Conservation (phyloP, 2,888 invertebrate genomes). For the Nomada flava region DNA sequence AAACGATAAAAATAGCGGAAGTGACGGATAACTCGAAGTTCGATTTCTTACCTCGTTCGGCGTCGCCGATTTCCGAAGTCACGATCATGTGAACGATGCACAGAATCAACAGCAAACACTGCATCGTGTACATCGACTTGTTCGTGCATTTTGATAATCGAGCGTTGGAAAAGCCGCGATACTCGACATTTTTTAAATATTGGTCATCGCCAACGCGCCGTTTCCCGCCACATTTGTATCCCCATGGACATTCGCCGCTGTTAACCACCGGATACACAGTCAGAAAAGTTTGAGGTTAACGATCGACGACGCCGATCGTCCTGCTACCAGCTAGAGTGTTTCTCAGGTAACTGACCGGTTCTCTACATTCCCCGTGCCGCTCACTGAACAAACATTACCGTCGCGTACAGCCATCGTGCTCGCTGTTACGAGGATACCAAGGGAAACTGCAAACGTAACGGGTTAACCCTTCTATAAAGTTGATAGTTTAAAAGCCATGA, state of each 20-base stretch:
- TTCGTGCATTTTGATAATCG: conserved; percentile 54
- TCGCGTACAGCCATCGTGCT: conserved; percentile 33
- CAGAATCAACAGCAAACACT: conserved; percentile 52
- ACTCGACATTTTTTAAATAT: conserved; percentile 35
- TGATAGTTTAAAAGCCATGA: conserved; percentile 19
- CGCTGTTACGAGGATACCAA: conserved; percentile 31
- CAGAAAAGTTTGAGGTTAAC: conserved; percentile 43
- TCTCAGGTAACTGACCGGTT: conserved; percentile 64
- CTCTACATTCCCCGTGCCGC: conserved; percentile 45
- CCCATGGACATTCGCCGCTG: neutral
- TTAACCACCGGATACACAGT: conserved; percentile 25
- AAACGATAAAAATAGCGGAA: neutral
- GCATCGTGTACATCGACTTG: conserved; percentile 47
- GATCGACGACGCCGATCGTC: conserved; percentile 44
- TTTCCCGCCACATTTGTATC: conserved; percentile 50
- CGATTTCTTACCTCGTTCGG: conserved; percentile 50
- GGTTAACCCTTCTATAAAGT: conserved; percentile 30
- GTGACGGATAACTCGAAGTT: neutral
- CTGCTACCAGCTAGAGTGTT: conserved; percentile 54
- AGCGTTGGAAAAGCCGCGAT: conserved; percentile 17
- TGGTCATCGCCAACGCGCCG: conserved; percentile 30
- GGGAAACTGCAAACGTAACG: conserved; percentile 28
- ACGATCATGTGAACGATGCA: conserved; percentile 46
- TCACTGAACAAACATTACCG: conserved; percentile 63
- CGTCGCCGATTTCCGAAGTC: conserved; percentile 37